These are phyloP conservation scores for Hypolimnas misippus DNA, from an alignment of 2,888 invertebrate species.

Conservation along the genomic window DNA sequence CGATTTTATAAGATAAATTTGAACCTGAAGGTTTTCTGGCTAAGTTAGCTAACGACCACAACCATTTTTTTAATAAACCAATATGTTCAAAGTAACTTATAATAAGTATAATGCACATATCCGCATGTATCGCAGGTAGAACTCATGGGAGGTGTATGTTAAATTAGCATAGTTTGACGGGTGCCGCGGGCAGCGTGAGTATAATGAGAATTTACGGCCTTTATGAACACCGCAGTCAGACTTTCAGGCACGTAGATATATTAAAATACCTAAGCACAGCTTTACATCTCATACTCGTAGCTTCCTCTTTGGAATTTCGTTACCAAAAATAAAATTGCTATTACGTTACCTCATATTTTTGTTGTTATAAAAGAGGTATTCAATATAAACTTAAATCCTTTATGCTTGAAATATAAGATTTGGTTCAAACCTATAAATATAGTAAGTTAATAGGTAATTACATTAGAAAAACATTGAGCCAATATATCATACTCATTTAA, in stretches of 20 bases:
- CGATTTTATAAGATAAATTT: too few relatives aligned
- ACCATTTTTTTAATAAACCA: too few relatives aligned
- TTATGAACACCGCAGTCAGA: constrained; percentile 49
- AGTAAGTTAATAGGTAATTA: too few relatives aligned
- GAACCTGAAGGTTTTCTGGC: too few relatives aligned
- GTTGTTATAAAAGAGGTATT: not conserved
- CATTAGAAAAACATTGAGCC: too few relatives aligned
- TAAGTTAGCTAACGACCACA: too few relatives aligned
- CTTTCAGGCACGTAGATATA: constrained; percentile 50
- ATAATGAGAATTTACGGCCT: constrained; percentile 69
- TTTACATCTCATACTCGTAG: constrained; percentile 16
- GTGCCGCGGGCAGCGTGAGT: constrained; percentile 50
- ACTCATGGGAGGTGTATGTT: constrained; percentile 55
- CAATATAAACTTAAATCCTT: too few relatives aligned
- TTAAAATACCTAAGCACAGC: constrained; percentile 19
- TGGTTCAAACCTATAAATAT: too few relatives aligned
- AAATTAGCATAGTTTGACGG: constrained; percentile 73
- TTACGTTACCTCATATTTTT: not conserved
- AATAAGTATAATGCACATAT: constrained; percentile 26
- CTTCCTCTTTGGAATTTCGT: constrained; percentile 7
- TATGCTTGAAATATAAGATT: too few relatives aligned
- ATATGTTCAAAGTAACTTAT: not conserved
- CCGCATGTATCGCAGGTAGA: constrained; percentile 25
- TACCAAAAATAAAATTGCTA: not conserved
- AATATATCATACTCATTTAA: too few relatives aligned